A percentile compares a stretch with the other conserved stretches of the same genome.
Conservation (phyloP, 2,797 vertebrate genomes). For the Delichon dasypus region DNA sequence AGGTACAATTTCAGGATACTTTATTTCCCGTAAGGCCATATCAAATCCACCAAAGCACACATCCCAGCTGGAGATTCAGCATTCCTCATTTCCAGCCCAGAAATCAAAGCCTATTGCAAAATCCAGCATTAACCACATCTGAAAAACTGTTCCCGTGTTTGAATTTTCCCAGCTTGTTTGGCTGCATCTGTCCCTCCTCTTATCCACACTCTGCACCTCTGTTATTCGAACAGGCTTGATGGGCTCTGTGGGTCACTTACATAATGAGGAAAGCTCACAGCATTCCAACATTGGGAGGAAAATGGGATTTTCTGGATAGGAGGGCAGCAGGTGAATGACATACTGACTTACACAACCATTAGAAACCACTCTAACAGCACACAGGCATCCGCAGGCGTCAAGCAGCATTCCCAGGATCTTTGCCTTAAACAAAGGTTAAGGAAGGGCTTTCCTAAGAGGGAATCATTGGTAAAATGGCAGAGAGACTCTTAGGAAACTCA, state of each 20-base stretch:
- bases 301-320: not conserved
- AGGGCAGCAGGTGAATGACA: not conserved
- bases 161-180: not conserved
- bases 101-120: not conserved
- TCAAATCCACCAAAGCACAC: not conserved
- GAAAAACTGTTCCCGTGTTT: not conserved
- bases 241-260: not conserved
- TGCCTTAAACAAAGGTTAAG: not conserved
- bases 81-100: not conserved
- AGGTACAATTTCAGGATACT: not conserved
- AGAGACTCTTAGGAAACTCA: not conserved
- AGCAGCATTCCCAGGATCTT: not conserved
- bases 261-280: not conserved
- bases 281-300: not conserved
- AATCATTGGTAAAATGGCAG: not conserved
- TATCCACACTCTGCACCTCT: not conserved
- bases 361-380: not conserved
- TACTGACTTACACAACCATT: not conserved
- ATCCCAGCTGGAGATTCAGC: not conserved
- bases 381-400: not conserved
- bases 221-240: not conserved
- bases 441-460: not conserved
- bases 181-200: not conserved
- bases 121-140: not conserved
- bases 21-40: not conserved